A percentile compares a stretch with the other conserved stretches of the same genome.
These are phyloP conservation scores for Drosophila gaucha DNA, from an alignment of 2,888 invertebrate genomes.

Conservation along the genomic window DNA sequence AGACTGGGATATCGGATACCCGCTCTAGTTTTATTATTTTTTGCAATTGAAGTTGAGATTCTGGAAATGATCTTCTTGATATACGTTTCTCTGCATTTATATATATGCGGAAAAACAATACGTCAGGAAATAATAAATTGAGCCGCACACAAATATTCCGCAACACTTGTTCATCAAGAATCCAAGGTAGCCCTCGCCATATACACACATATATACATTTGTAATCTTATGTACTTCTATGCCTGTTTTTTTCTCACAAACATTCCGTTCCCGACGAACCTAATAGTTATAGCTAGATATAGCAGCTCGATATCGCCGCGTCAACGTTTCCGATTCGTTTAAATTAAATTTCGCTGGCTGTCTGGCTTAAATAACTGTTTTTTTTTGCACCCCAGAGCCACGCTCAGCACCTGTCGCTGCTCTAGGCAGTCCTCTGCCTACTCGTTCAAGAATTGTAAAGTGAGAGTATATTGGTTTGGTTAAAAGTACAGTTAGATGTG, in stretches of 20 bases:
- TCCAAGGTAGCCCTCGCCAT: not conserved
- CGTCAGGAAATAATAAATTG: not conserved
- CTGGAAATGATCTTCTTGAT: constrained; percentile 38
- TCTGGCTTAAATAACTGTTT: constrained; percentile 51
- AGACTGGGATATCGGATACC: constrained; percentile 3
- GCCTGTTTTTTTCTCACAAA: constrained; percentile 7
- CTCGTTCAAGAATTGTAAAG: not conserved
- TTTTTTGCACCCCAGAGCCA: not conserved
- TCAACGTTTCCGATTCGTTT: constrained; percentile 43
- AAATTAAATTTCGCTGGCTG: constrained; percentile 39
- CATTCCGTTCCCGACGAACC: constrained; percentile 30
- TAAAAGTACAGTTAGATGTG: too few species aligned
- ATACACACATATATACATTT: not conserved
- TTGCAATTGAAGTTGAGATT: constrained; percentile 52
- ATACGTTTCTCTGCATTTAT: constrained; percentile 14
- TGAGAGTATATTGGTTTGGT: not conserved
- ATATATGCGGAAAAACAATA: constrained; percentile 33
- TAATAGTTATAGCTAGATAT: not conserved
- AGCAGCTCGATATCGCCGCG: constrained; percentile 19
- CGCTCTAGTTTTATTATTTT: constrained; percentile 5
- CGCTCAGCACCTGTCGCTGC: not conserved
- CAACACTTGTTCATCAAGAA: constrained; percentile 66
- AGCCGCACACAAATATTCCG: constrained; percentile 19
- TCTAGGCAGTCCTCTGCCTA: not conserved
- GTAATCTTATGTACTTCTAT: not conserved